phyloP scores from a whole-genome alignment of 1,140 invertebrate genomes.

The Zaprionus vittiger region DNA sequence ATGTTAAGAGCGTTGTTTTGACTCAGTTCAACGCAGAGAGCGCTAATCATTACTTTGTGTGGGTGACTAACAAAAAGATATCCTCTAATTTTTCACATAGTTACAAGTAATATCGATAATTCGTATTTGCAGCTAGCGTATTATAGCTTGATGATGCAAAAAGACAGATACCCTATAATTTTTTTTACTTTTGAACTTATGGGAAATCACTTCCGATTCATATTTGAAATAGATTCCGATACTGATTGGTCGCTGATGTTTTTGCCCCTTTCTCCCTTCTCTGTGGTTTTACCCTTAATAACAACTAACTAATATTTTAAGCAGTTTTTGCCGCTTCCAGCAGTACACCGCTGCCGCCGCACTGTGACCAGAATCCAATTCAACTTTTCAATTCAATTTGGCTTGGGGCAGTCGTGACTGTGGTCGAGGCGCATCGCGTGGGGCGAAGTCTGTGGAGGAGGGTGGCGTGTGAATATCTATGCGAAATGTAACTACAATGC shows the following conservation, averaged over 20 bases:
- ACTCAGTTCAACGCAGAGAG: too few species aligned
- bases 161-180: not conserved
- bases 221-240: not conserved
- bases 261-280: not conserved
- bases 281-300: conserved; percentile 48
- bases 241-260: not conserved
- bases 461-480: conserved; percentile 40
- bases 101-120: too few species aligned
- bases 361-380: conserved; percentile 43
- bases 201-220: not conserved
- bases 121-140: too few species aligned
- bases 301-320: conserved; percentile 61
- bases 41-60: too few species aligned
- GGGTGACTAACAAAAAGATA: too few species aligned
- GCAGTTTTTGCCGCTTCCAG: conserved; percentile 37
- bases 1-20: too few species aligned
- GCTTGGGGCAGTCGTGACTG: conserved; percentile 13
- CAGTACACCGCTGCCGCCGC: not conserved
- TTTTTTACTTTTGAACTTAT: too few species aligned
- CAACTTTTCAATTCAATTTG: conserved; percentile 49
- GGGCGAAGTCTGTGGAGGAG: not conserved
- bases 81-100: too few species aligned
- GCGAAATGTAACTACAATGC: conserved; percentile 60
- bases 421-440: not conserved
- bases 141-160: too few species aligned